Base-by-base conservation (phyloP, 2,113 vertebrate species). In the Dunckerocampus dactyliophorus region DNA sequence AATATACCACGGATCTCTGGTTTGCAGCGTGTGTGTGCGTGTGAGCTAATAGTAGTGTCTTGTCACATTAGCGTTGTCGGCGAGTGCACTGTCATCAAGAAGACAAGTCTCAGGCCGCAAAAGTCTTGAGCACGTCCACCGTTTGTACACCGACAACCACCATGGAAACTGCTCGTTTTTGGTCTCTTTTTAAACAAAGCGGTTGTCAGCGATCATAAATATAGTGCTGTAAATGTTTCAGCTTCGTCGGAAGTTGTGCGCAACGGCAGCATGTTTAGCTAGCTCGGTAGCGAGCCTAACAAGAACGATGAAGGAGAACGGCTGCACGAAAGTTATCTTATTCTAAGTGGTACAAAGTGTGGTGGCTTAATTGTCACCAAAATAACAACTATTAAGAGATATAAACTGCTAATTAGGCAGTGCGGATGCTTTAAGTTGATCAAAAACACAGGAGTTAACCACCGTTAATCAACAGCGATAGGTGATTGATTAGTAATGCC, bases 41-140 rank as follows among this genome's bases (percentile, higher is more conserved):
- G n/a, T 2, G 53, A n/a, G 51, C 51, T 17, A 11, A 31, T 19
- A 31, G 24, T 16, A 58, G 51, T 59, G 59, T 59, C 62, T 53
- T 52, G 75, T 50, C 20, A 47, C 58, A 52, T 69, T 59, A 47
- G 42, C 24, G 9, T 22, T 19, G 31, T 34, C 37, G 71, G 62
- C 63, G 64, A 87, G 76, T 85, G 88, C 84, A 85, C 79, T 90
- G 88, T 90, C 88, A 89, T 86, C 79, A 77, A 84, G 78, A 72
- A 74, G 66, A 66, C 62, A 66, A 85, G 80, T 82, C 60, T 74
- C 66, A 85, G 88, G 89, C 88, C 89, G 84, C 59, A 28, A 48
- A 56, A 49, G 47, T 55, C 21, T 45, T 31, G 47, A 60, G 31
- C 65, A 54, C 42, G 37, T 42, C 11, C 13, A 12, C 39, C 13